Evolutionary conservation across 2,888 invertebrate genomes (phyloP).

Genomic region (Malthinus flaveolus): DNA sequence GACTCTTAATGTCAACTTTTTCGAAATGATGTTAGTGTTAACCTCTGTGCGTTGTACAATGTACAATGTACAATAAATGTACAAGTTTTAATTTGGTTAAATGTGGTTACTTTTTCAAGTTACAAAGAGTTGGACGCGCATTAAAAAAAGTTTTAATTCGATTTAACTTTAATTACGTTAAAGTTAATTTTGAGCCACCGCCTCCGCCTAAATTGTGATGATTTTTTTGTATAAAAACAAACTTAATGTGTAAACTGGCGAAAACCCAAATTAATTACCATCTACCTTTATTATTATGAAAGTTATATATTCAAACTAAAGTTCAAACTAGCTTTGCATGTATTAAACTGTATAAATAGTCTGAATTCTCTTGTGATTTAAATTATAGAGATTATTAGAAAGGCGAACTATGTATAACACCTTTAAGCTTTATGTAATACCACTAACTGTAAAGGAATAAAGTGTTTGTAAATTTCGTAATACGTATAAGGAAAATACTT

Average conservation of each 20-base stretch:
- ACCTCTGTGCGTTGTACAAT: constrained; percentile 7
- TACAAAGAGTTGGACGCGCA: too few relatives aligned
- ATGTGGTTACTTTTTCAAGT: too few relatives aligned
- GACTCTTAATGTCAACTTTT: too few relatives aligned
- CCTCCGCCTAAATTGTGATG: too few relatives aligned
- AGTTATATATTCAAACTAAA: constrained; percentile 23
- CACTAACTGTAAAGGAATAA: constrained; percentile 17
- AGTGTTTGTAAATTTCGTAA: constrained; percentile 20
- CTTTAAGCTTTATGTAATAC: constrained; percentile 25
- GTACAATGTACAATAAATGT: background rate
- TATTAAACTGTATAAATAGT: constrained; percentile 28
- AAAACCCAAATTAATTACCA: constrained; percentile 21
- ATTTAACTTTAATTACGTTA: too few relatives aligned
- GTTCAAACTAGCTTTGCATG: constrained; percentile 26
- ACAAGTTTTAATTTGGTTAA: constrained; percentile 9
- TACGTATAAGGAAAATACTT: constrained; percentile 13
- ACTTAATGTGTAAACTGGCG: constrained; percentile 7
- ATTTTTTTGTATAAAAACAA: too few relatives aligned
- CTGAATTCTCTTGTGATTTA: constrained; percentile 27
- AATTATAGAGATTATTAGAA: constrained; percentile 28
- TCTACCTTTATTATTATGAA: constrained; percentile 22
- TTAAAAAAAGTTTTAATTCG: too few relatives aligned
- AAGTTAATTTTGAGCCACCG: too few relatives aligned
- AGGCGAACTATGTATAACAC: constrained; percentile 26
- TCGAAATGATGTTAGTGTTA: constrained; percentile 4